Percentiles rank a stretch among this genome's conserved stretches.
These are phyloP conservation scores for Sorex maritimensis DNA, from an alignment of 2,797 vertebrate species.

Conservation along the genomic window DNA sequence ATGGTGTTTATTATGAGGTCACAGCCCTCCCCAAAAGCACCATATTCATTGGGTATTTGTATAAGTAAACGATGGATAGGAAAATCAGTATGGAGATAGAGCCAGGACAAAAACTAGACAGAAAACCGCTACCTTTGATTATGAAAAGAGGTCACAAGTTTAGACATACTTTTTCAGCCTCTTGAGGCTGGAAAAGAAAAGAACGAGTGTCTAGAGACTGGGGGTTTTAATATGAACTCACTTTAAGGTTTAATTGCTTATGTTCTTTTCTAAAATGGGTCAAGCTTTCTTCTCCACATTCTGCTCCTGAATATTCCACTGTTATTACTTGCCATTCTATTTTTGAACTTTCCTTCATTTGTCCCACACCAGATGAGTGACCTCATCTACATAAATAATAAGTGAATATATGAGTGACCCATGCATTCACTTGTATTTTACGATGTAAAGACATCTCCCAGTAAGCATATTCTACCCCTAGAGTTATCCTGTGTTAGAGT, in stretches of 20 bases:
- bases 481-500: slow-evolving; percentile 6
- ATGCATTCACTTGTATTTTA: background rate
- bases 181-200: background rate
- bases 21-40: background rate
- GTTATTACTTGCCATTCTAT: background rate
- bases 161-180: background rate
- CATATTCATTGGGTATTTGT: background rate
- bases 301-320: background rate
- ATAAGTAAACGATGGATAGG: background rate
- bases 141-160: background rate
- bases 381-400: background rate
- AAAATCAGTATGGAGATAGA: background rate
- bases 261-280: slow-evolving; percentile 1
- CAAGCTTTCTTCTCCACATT: background rate
- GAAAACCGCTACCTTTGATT: background rate
- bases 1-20: too few relatives aligned
- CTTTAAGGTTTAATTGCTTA: background rate
- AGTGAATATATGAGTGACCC: too few relatives aligned
- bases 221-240: background rate
- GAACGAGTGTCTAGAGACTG: background rate
- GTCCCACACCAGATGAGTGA: background rate
- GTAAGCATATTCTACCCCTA: background rate
- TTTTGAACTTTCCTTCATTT: background rate
- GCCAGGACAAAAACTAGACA: background rate
- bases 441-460: background rate